A percentile compares a stretch with the other conserved stretches of the same genome.
Evolutionary conservation across 1,140 invertebrate species (phyloP).

Genomic region (Hyles vespertilio): DNA sequence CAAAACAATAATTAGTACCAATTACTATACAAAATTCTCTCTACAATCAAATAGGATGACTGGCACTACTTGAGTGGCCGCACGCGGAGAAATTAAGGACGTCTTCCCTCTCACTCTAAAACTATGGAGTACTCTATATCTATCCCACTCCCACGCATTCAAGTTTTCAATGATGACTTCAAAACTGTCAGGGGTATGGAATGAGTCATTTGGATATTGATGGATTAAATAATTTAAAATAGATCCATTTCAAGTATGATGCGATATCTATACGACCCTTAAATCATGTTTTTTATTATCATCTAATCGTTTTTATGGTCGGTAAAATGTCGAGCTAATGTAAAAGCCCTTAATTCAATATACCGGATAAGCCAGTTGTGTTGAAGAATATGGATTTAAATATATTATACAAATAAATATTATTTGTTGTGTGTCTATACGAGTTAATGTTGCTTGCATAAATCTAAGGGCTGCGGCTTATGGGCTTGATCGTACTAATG

Average conservation of each 20-base stretch:
- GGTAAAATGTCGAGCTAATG: too few species aligned
- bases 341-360: too few species aligned
- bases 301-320: too few species aligned
- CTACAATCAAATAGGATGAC: slow-evolving; percentile 69
- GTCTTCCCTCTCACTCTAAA: slow-evolving; percentile 28
- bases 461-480: too few species aligned
- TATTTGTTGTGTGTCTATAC: too few species aligned
- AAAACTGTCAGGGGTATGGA: slow-evolving; percentile 19
- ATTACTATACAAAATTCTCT: slow-evolving; percentile 58
- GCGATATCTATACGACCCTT: too few species aligned
- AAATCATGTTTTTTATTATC: too few species aligned
- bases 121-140: slow-evolving; percentile 3
- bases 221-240: slow-evolving; percentile 3
- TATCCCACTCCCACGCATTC: slow-evolving; percentile 19
- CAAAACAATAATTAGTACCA: slow-evolving; percentile 66
- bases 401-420: too few species aligned
- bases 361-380: too few species aligned
- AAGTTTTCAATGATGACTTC: slow-evolving; percentile 26
- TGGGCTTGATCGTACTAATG: too few species aligned
- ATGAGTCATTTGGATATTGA: slow-evolving; percentile 1
- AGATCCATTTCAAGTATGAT: neutral
- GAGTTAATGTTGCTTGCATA: too few species aligned
- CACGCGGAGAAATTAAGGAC: slow-evolving; percentile 51
- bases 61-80: slow-evolving; percentile 46
- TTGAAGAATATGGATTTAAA: too few species aligned